Conservation (phyloP, 2,888 invertebrate genomes). For the Sepiola atlantica region DNA sequence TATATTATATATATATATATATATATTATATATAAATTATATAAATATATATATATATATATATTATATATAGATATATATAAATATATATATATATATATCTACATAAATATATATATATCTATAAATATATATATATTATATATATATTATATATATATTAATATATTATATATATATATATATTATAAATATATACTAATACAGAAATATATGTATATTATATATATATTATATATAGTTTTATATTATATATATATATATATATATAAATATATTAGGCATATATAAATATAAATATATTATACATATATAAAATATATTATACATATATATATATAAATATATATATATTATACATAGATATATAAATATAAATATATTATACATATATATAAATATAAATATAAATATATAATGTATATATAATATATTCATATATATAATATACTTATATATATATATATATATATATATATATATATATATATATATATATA, state of each 20-base stretch:
- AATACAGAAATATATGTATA: neutral
- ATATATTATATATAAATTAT: too few relatives aligned
- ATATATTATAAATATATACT: too few relatives aligned
- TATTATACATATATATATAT: neutral
- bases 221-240: too few relatives aligned
- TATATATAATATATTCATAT: too few relatives aligned
- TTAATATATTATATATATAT: neutral
- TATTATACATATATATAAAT: neutral
- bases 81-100: neutral
- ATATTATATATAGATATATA: neutral
- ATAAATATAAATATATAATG: neutral
- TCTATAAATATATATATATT: neutral
- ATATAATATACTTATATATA: too few relatives aligned
- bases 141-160: neutral
- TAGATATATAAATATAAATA: neutral
- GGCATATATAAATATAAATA: too few relatives aligned
- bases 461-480: neutral
- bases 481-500: too few relatives aligned
- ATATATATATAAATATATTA: neutral
- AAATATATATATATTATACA: too few relatives aligned
- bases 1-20: neutral
- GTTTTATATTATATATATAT: neutral
- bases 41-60: too few relatives aligned
- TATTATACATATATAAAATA: too few relatives aligned
- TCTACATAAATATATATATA: neutral